phyloP scores from a whole-genome alignment of 1,140 invertebrate genomes.

The Drosophila fuyamai region DNA sequence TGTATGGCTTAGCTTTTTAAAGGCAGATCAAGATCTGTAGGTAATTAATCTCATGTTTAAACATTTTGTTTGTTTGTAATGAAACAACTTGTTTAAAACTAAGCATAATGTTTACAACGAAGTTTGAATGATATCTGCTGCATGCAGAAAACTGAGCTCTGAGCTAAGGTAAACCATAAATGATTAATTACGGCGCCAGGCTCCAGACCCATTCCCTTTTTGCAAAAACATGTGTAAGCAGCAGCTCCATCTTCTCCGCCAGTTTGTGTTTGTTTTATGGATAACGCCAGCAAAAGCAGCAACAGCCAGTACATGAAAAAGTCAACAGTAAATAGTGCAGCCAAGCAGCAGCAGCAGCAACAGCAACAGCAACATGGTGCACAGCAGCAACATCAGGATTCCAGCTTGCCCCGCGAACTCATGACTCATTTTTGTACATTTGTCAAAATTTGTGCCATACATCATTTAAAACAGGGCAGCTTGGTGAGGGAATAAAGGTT shows the following conservation, averaged over 20 bases:
- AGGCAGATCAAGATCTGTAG: too few relatives aligned
- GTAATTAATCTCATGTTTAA: too few relatives aligned
- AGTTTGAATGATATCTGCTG: not conserved
- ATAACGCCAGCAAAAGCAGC: slow-evolving; percentile 53
- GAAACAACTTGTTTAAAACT: not conserved
- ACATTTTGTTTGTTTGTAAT: too few relatives aligned
- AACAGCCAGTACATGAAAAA: slow-evolving; percentile 72
- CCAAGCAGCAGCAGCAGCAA: slow-evolving; percentile 31
- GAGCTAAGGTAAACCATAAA: slow-evolving; percentile 63
- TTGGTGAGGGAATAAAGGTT: slow-evolving; percentile 19
- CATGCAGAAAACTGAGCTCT: not conserved
- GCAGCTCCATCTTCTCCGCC: slow-evolving; percentile 56
- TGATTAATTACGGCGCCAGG: slow-evolving; percentile 61
- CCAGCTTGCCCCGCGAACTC: slow-evolving; percentile 76
- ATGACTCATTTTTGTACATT: slow-evolving; percentile 84
- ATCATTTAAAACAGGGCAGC: slow-evolving; percentile 78
- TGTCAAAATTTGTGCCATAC: slow-evolving; percentile 82
- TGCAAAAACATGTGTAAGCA: slow-evolving; percentile 70
- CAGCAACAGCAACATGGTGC: slow-evolving; percentile 27
- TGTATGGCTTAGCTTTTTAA: too few relatives aligned
- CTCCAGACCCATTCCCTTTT: not conserved
- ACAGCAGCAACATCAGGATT: slow-evolving; percentile 46
- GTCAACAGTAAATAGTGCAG: slow-evolving; percentile 76
- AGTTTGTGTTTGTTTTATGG: slow-evolving; percentile 69
- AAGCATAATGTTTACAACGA: not conserved